Evolutionary conservation across 2,113 vertebrate genomes (phyloP), one percentile per base, ranked within the genome.

Genomic region (Nibea coibor): DNA sequence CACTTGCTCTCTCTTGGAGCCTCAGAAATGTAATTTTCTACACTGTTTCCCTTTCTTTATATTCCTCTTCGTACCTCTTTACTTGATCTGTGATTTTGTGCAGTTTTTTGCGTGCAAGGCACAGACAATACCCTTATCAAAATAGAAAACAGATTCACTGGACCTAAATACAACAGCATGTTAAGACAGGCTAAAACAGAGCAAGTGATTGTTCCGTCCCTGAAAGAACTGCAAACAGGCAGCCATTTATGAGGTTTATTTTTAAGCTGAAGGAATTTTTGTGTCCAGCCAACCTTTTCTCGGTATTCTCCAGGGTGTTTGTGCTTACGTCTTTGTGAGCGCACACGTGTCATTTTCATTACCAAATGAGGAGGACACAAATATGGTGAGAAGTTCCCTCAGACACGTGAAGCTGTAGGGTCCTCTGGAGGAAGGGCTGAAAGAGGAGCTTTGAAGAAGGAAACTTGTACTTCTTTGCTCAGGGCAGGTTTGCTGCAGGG

Each of bases 211-310:
- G 67, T 81, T 84, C 68, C 42, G 83, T 66, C 65, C 62, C 79
- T 67, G 59, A 24, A 80, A 69, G 88, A 85, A 82, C 45, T 69
- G 43, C 59, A 69, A 82, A 85, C 72, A 83, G 66, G 20, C 61
- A 62, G 31, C 35, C 35, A 39, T 66, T 80, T 51, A 53, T 19
- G 31, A 6, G 69, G 17, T 86, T 85, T 77, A 65, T 84, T 91
- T 90, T 83, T 51, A 43, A 86, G 72, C 76, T 72, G 54, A 53
- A 68, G 78, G 67, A 77, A 82, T 75, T 92, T 86, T 85, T 79
- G 56, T 54, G 51, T 74, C 83, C 71, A 47, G 48, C 75, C 68
- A 70, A 78, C 64, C 75, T 85, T 86, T 71, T 81, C 31, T 67
- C 79, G 47, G 58, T 72, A 47, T 86, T 78, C 82, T 73, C 70